Conservation (phyloP, 2,113 vertebrate genomes). For the Phalacrocorax carbo region DNA sequence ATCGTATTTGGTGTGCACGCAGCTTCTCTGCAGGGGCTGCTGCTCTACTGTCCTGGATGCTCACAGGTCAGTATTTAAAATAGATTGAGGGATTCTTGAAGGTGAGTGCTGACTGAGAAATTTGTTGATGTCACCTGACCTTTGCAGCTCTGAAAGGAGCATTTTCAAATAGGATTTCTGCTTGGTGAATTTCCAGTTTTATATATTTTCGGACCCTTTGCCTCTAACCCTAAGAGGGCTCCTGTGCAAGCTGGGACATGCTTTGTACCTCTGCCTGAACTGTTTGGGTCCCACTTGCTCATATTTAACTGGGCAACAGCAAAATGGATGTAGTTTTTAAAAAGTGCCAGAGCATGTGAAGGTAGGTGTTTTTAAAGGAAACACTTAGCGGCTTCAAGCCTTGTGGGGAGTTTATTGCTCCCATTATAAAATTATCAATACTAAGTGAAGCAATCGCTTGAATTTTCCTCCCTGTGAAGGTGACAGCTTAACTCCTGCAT, state of each 20-base stretch:
- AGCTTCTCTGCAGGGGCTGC: background rate
- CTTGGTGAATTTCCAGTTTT: background rate
- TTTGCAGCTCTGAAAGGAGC: background rate
- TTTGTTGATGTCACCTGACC: background rate
- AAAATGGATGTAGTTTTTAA: background rate
- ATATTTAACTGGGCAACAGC: background rate
- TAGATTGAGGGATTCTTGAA: background rate
- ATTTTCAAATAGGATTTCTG: background rate
- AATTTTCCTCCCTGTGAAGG: background rate
- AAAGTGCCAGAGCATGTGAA: background rate
- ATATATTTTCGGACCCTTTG: background rate
- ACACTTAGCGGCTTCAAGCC: background rate
- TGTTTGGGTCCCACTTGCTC: background rate
- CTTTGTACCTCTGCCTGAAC: background rate
- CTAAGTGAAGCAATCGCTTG: background rate
- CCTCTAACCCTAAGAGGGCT: background rate
- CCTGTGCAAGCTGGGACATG: background rate
- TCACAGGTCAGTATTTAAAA: background rate
- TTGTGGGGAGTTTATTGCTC: background rate
- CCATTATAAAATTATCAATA: background rate
- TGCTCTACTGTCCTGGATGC: background rate
- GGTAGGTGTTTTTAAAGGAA: background rate
- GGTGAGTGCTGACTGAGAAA: constrained; percentile 29
- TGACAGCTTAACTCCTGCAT: background rate
- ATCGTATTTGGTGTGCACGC: fast-evolving